Base-by-base conservation (phyloP, 1,140 invertebrate species). In the Apis florea region DNA sequence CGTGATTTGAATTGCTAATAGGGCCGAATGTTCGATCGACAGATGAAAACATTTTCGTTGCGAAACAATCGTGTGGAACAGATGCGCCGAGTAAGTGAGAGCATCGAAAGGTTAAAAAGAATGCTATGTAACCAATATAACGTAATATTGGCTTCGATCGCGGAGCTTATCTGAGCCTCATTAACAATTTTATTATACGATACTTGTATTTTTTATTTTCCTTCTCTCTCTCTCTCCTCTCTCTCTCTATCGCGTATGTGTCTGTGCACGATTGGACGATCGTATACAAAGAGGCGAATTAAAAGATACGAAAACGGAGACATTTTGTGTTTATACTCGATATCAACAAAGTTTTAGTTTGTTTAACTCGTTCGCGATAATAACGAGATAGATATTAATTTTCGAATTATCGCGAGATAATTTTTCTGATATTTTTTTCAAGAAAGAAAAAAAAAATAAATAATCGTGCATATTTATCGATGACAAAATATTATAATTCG, bases 1-100 rank as follows among this genome's bases (percentile, higher is more conserved):
- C 69, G 26, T 59, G n/a, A 79, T 79, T 79, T 79, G 78, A 58
- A 79, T 79, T 73, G 78, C 78, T 73, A 73, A 79, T 73, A n/a
- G 51, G 51, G 15, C 24, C 68, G 51, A 59, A 49, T 66, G 54
- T 59, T 31, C n/a, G 17, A 24, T 40, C n/a, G 51, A 24, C 19
- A 19, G 47, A 13, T 61, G 76, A 61, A 70, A 78, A 78, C 56
- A 9, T 3, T n/a, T 31, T 11, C 10, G 11, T 69, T 69, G 75
- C 64, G 64, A 61, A 59, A 79, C 13, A 40, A 40, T 63, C 26
- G 15, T 49, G 58, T 56, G 17, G 31, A 58, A 58, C 54, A 24
- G 51, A 77, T 68, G 64, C 74, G 17, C 58, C 13, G 21, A 12
- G 31, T 4, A 17, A 12, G 31, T 4, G 10, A 21, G 49, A n/a